These are phyloP conservation scores for Lysandra bellargus DNA, from an alignment of 2,888 invertebrate species.

Conservation along the genomic window DNA sequence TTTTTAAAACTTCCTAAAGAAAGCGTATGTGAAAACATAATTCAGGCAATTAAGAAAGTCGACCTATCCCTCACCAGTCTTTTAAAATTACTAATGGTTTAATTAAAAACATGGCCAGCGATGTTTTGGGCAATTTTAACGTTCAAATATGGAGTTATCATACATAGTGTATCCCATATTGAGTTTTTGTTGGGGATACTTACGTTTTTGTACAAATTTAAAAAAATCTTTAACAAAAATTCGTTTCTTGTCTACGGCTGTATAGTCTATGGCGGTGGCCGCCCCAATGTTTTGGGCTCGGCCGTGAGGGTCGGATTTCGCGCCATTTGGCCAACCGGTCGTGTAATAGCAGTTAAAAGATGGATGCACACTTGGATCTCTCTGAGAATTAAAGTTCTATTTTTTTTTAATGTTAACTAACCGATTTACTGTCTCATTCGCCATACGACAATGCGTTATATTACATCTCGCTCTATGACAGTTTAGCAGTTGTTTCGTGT, in stretches of 20 bases:
- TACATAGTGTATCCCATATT: background rate
- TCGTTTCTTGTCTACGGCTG: constrained; percentile 9
- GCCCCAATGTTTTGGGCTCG: constrained; percentile 57
- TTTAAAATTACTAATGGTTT: too few relatives aligned
- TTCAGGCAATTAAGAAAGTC: too few relatives aligned
- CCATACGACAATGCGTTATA: too few relatives aligned
- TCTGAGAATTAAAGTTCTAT: background rate
- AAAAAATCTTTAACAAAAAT: background rate
- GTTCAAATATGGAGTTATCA: background rate
- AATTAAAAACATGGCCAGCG: too few relatives aligned
- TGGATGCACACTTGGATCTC: constrained; percentile 45
- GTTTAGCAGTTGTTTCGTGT: too few relatives aligned
- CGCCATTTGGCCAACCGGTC: constrained; percentile 78
- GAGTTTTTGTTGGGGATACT: background rate
- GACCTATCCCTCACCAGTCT: too few relatives aligned
- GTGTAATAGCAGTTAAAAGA: constrained; percentile 65
- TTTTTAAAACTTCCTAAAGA: too few relatives aligned
- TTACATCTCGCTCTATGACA: too few relatives aligned
- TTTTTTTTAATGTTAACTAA: too few relatives aligned
- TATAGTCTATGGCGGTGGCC: constrained; percentile 54
- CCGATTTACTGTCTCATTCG: too few relatives aligned
- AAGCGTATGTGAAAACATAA: too few relatives aligned
- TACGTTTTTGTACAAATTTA: background rate
- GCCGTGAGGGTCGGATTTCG: constrained; percentile 70
- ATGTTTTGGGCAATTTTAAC: too few relatives aligned